Evolutionary conservation across 2,888 invertebrate species (phyloP), one percentile per base, ranked within the genome.

Genomic region (Callosobruchus maculatus): DNA sequence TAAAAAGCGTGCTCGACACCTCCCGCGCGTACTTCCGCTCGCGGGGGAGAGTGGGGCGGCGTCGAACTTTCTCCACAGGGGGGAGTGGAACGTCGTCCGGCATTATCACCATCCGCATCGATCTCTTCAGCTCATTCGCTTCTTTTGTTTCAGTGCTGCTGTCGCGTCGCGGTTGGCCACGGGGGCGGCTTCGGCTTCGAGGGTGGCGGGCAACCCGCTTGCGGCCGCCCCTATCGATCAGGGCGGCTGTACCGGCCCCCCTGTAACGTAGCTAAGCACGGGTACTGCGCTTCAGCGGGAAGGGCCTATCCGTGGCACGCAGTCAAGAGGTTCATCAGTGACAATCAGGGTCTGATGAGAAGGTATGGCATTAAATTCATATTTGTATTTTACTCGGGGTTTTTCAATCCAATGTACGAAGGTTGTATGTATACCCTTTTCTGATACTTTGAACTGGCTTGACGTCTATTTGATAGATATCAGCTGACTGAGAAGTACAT

Each of bases 241-340:
- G 91, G 91, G 75, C 90, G 94, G 73, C 90, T 92, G 78, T 90
- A 92, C 80, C 87, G 90, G 78, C 86, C 90, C 77, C 96, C 96
- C 0, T 97, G 97, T 85, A 95, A 96, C 88, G 91, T 96, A 84
- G 89, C 89, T 76, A 90, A 89, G 78, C 92, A 94, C 82, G 91
- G 91, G 77, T 97, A 93, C 89, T 97, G 97, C 87, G 92, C 93
- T 77, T 90, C 94, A 9, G 95, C 97, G 2, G 97, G 97, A n/a
- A 90, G 89, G 73, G 90, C 91, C 74, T 97, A 97, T 88, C 97
- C 97, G 0, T 97, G 96, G 96, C 93, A 94, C 79, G 95, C 96
- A 0, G 96, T 97, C 1, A 90, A 94, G 71, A 89, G 95, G 77
- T 97, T 97, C 83, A 95, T 97, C 21, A 92, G 93, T 81, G 97